Base-by-base conservation (phyloP, 92 coral and sea anemone genomes). In the Phymanthus crucifer region DNA sequence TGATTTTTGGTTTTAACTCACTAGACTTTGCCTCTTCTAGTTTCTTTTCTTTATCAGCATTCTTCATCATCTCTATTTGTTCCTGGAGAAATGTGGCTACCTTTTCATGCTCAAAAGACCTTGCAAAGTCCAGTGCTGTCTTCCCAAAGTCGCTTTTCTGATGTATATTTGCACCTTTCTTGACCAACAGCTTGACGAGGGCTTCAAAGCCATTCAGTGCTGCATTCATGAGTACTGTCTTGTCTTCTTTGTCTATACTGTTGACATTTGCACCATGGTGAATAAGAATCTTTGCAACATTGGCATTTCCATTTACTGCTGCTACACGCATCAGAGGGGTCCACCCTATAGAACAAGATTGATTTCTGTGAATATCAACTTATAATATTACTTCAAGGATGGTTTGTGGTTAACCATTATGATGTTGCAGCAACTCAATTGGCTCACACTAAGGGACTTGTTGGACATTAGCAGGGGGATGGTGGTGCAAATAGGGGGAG, bases 51-150 rank as follows among this genome's bases (percentile, higher is more conserved):
- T 88, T 90, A 26, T 86, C 92, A 14, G 86, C 88, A 32, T 78
- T 89, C 79, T 85, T 90, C 75, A 83, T 37, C 6, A 67, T 86
- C 14, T 91, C 89, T 82, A 91, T 78, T 12, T 88, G 90, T 68
- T 93, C 97, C n/a, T 93, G 95, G 3, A 95, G 89, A 72, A 84
- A 93, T 31, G 83, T 92, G 37, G 88, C 87, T 23, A 95, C 90
- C 19, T 88, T 80, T 50, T 95, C 98, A 67, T 83, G 95, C 23
- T 95, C 98, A 72, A 95, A 95, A 3, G 98, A 88, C 52, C 90
- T 82, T 14, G 98, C 98, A 75, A 95, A 95, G 70, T 95, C 98
- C 83, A 95, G 87, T 3, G 98, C 98, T 7, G 98, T 90, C 57
- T 90, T 95, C 9, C 98, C 98, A 76, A 90, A 93, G 61, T 81